Evolutionary conservation across 2,797 vertebrate species (phyloP).

Genomic region (Botia kubotai): DNA sequence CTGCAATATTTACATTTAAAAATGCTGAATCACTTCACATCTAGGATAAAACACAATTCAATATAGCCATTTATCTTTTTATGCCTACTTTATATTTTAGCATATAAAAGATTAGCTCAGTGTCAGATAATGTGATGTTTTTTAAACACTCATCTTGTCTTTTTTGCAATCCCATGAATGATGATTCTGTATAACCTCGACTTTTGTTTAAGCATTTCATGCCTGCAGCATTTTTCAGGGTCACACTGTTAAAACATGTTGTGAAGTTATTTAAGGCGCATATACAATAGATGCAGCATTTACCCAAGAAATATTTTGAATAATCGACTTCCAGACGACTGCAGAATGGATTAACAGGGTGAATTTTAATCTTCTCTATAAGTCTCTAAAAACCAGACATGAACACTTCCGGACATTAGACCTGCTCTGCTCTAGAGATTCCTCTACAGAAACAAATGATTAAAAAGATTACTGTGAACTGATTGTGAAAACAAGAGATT

Average conservation of each 20-base stretch:
- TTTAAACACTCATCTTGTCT: background rate
- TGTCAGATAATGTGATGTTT: background rate
- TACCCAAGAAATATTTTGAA: background rate
- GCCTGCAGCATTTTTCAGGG: slow-evolving; percentile 9
- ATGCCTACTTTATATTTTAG: background rate
- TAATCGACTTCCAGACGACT: slow-evolving; percentile 38
- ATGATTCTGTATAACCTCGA: background rate
- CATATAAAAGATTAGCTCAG: background rate
- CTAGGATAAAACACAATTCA: background rate
- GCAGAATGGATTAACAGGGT: slow-evolving; percentile 41
- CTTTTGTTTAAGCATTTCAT: slow-evolving; percentile 22
- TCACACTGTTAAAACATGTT: slow-evolving; percentile 31
- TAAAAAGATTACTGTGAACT: background rate
- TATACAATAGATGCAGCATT: background rate
- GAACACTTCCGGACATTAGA: slow-evolving; percentile 31
- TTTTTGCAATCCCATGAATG: background rate
- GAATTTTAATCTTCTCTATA: slow-evolving; percentile 45
- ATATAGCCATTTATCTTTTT: background rate
- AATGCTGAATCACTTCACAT: background rate
- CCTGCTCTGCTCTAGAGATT: slow-evolving; percentile 16
- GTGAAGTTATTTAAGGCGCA: background rate
- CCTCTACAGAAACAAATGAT: background rate
- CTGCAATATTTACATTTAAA: background rate
- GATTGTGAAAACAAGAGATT: background rate
- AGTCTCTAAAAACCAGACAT: too few species aligned